Evolutionary conservation across 1,140 invertebrate genomes (phyloP).

Genomic region (Caenorhabditis tropicalis): DNA sequence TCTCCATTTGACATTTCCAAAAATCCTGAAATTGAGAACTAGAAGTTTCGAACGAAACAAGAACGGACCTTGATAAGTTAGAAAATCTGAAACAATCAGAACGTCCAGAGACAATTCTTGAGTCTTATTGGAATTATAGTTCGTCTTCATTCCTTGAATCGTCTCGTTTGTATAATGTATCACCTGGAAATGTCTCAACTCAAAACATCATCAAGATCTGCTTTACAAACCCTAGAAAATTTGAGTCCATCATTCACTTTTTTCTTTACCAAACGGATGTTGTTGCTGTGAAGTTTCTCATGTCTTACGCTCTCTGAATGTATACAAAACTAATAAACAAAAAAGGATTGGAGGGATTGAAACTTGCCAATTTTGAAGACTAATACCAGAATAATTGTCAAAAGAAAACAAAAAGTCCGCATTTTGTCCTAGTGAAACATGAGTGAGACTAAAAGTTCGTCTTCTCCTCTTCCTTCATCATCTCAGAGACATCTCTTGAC

Average conservation of each 20-base stretch:
- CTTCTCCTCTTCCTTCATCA: not conserved
- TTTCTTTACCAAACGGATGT: constrained; percentile 25
- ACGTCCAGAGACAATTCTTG: constrained; percentile 52
- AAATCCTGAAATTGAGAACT: constrained; percentile 43
- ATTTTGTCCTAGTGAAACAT: constrained; percentile 29
- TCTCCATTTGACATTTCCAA: constrained; percentile 53
- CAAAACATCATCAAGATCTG: not conserved
- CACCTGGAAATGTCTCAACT: not conserved
- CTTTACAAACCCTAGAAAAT: not conserved
- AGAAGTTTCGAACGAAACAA: not conserved
- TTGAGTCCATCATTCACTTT: not conserved
- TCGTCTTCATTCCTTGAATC: constrained; percentile 45
- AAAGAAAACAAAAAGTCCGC: constrained; percentile 18
- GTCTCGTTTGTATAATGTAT: constrained; percentile 51
- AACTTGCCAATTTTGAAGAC: not conserved
- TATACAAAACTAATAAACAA: constrained; percentile 29
- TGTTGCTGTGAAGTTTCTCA: constrained; percentile 6
- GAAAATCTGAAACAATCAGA: constrained; percentile 57
- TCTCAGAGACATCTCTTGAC: not conserved
- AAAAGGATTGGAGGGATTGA: not conserved
- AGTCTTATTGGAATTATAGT: constrained; percentile 27
- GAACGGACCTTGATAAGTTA: constrained; percentile 56
- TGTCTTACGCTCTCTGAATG: constrained; percentile 10
- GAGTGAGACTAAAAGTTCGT: constrained; percentile 33
- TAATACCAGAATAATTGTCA: not conserved